phyloP scores from a whole-genome alignment of 2,113 vertebrate genomes.

The Sciurus niger region DNA sequence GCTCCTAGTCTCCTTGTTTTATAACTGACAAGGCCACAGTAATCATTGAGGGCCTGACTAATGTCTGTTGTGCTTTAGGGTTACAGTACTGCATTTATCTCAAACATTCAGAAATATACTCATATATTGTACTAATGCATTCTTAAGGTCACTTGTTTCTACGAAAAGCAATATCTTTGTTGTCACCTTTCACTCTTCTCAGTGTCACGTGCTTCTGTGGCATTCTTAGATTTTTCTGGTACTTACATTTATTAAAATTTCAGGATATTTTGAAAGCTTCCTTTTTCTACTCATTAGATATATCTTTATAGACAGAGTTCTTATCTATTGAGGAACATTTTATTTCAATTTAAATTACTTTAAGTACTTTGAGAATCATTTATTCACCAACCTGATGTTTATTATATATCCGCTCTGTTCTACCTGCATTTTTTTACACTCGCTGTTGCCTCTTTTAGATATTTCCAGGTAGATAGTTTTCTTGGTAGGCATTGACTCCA shows the following conservation, averaged over 20 bases:
- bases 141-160: background rate
- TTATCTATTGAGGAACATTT: background rate
- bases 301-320: background rate
- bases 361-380: background rate
- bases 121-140: background rate
- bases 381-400: background rate
- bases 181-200: background rate
- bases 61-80: background rate
- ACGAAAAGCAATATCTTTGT: background rate
- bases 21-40: background rate
- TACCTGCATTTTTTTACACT: background rate
- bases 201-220: background rate
- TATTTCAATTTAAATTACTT: background rate
- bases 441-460: background rate
- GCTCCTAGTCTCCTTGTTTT: background rate
- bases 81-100: background rate
- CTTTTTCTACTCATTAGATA: background rate
- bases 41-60: background rate
- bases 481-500: background rate
- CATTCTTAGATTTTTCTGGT: background rate
- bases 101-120: background rate
- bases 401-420: background rate
- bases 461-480: background rate
- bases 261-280: background rate
- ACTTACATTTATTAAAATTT: constrained; percentile 1